These are phyloP conservation scores for Malacoctenus gilli DNA, from an alignment of 2,797 vertebrate species.

Conservation along the genomic window DNA sequence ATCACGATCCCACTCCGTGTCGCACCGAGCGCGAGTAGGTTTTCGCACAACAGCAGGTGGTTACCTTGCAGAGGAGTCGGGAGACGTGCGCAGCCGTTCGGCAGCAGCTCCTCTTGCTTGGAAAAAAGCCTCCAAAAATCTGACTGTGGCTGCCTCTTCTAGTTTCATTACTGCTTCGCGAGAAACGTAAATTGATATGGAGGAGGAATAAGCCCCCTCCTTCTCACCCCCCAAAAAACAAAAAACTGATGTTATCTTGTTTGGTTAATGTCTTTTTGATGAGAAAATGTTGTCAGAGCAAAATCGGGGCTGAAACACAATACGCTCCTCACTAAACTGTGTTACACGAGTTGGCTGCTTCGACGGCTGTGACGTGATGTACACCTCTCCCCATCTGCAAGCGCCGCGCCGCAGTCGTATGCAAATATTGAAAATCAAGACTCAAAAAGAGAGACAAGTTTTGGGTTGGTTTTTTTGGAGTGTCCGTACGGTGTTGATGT, in stretches of 20 bases:
- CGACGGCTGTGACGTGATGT: not conserved
- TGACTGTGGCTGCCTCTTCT: constrained; percentile 5
- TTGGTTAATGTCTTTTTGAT: not conserved
- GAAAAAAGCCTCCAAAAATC: no score
- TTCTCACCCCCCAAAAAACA: no score
- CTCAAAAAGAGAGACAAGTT: no score
- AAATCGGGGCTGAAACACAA: constrained; percentile 6
- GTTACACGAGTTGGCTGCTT: not conserved
- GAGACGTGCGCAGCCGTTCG: constrained; percentile 11
- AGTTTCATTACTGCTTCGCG: constrained; percentile 1
- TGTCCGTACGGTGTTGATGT: not conserved
- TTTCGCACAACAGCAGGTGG: constrained; percentile 33
- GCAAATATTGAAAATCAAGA: not conserved
- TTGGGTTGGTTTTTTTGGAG: constrained; percentile 2
- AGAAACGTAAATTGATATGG: constrained; percentile 15
- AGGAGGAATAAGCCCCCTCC: not conserved
- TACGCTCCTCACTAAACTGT: not conserved
- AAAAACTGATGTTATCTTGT: not conserved
- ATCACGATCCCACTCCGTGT: constrained; percentile 12
- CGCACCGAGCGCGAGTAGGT: constrained; percentile 9
- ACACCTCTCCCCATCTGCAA: not conserved
- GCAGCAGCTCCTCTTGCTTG: constrained; percentile 12
- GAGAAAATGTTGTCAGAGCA: constrained; percentile 2
- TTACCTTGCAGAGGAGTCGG: constrained; percentile 16
- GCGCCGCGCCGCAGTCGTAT: not conserved